These are phyloP conservation scores for Formicarius rufipectus DNA, from an alignment of 2,113 vertebrate species.

Conservation along the genomic window DNA sequence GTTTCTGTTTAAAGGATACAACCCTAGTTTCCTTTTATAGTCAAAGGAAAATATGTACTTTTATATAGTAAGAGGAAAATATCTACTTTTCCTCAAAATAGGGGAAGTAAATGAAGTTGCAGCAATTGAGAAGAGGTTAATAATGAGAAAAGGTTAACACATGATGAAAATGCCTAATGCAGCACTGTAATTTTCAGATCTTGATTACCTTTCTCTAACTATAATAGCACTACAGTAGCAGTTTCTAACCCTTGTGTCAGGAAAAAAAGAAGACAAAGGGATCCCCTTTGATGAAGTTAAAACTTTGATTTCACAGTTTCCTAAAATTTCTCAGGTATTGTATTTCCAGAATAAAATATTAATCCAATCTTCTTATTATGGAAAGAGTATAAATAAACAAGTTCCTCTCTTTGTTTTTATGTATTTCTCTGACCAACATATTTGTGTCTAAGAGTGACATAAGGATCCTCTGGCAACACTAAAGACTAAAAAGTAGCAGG, in stretches of 20 bases:
- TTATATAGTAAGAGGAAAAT: neutral
- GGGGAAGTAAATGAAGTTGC: neutral
- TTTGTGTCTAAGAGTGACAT: accelerated
- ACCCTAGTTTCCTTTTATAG: neutral
- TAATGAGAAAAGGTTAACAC: neutral
- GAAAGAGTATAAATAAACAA: neutral
- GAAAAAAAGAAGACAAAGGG: accelerated
- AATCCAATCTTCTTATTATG: neutral
- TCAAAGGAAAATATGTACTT: neutral
- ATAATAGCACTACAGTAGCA: neutral
- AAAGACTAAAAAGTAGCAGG: neutral
- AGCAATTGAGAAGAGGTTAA: neutral
- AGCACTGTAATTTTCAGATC: neutral
- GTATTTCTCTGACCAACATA: neutral
- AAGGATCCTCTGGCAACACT: neutral
- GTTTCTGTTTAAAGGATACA: neutral
- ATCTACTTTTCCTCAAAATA: neutral
- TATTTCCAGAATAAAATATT: neutral
- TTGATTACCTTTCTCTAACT: neutral
- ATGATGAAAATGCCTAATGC: neutral
- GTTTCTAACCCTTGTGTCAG: neutral
- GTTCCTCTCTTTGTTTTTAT: accelerated
- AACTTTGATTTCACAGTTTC: neutral
- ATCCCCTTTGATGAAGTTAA: neutral
- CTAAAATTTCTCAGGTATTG: neutral